These are phyloP conservation scores for Drosophila subpulchrella DNA, from an alignment of 1,140 invertebrate genomes.

Conservation along the genomic window DNA sequence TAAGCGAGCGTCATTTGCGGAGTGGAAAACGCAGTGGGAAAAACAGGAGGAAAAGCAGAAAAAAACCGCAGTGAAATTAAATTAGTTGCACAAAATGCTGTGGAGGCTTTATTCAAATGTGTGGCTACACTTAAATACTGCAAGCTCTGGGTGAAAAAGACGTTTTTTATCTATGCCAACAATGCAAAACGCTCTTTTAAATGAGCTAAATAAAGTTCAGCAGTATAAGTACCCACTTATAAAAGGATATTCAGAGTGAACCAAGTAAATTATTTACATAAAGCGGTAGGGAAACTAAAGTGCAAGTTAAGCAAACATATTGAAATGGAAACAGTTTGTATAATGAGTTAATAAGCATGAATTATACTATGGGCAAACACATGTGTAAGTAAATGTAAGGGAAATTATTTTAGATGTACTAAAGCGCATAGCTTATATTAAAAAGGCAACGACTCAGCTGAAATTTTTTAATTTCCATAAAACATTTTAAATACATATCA, in stretches of 20 bases:
- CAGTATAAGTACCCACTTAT: not conserved
- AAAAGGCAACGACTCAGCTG: not conserved
- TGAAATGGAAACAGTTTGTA: slow-evolving; percentile 48
- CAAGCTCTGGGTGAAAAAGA: slow-evolving; percentile 3
- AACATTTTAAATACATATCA: not conserved
- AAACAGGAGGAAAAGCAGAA: not conserved
- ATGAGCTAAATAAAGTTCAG: slow-evolving; percentile 5
- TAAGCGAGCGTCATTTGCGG: slow-evolving; percentile 47
- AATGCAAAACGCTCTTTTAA: slow-evolving; percentile 1
- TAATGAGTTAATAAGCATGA: slow-evolving; percentile 36
- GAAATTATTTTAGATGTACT: not conserved
- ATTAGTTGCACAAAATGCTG: slow-evolving; percentile 56
- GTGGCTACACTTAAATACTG: slow-evolving; percentile 11
- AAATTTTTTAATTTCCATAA: not conserved
- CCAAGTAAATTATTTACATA: slow-evolving; percentile 24
- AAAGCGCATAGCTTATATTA: too few species aligned
- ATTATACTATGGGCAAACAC: slow-evolving; percentile 11
- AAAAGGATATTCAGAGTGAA: slow-evolving; percentile 2
- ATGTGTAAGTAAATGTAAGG: not conserved
- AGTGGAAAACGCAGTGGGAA: slow-evolving; percentile 6
- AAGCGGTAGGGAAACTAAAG: not conserved
- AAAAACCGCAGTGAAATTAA: slow-evolving; percentile 38
- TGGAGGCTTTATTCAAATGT: slow-evolving; percentile 23
- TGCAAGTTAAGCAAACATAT: slow-evolving; percentile 36
- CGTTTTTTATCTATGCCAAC: slow-evolving; percentile 9